phyloP scores from a whole-genome alignment of 2,888 invertebrate species.

The Cosmopolites sordidus region DNA sequence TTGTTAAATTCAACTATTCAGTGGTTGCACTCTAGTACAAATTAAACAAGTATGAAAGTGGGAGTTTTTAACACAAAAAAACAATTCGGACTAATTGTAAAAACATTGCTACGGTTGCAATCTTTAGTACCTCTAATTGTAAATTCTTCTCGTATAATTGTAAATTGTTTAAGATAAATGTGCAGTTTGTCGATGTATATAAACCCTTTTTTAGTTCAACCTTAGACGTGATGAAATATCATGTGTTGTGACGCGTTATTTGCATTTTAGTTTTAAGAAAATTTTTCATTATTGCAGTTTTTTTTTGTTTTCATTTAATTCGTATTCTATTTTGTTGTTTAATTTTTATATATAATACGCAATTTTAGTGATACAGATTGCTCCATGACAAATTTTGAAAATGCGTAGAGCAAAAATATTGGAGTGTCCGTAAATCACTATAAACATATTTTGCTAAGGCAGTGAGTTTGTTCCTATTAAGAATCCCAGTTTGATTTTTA shows the following conservation, averaged over 20 bases:
- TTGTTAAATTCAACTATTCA: conserved; percentile 38
- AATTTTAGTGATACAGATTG: conserved; percentile 7
- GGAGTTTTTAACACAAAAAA: conserved; percentile 31
- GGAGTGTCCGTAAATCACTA: conserved; percentile 4
- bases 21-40: conserved; percentile 48
- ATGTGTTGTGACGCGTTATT: neutral
- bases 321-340: conserved; percentile 2
- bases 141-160: conserved; percentile 44
- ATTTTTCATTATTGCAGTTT: conserved; percentile 1
- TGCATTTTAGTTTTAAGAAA: neutral
- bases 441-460: conserved; percentile 11
- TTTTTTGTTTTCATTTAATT: neutral
- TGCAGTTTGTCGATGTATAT: conserved; percentile 49
- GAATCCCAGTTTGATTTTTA: conserved; percentile 21
- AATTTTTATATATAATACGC: neutral
- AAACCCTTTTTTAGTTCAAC: conserved; percentile 34
- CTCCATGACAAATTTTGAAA: neutral
- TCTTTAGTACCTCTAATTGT: conserved; percentile 46
- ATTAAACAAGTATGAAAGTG: conserved; percentile 28
- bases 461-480: conserved; percentile 22
- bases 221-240: conserved; percentile 26
- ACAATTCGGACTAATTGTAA: conserved; percentile 34
- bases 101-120: conserved; percentile 45
- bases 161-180: conserved; percentile 43
- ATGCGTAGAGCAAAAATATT: neutral